Percentiles rank a stretch among this genome's conserved stretches.
Conservation (phyloP, 2,113 vertebrate genomes). For the Tapirus terrestris region DNA sequence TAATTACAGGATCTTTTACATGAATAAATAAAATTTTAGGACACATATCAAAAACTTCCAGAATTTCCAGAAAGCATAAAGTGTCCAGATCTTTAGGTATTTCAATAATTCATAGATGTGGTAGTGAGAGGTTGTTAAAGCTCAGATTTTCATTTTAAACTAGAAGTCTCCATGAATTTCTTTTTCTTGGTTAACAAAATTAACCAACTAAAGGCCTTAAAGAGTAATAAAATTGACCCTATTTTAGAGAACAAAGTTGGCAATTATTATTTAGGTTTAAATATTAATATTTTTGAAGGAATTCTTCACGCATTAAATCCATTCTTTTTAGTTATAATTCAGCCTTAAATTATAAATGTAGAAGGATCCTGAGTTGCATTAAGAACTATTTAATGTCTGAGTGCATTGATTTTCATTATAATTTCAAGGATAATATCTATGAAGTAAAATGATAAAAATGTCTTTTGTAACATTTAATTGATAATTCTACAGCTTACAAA, state of each 20-base stretch:
- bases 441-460: background rate
- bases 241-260: background rate
- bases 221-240: background rate
- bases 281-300: background rate
- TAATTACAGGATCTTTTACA: background rate
- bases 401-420: background rate
- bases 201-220: background rate
- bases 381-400: background rate
- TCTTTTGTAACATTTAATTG: background rate
- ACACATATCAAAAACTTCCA: background rate
- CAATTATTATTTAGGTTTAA: background rate
- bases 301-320: background rate
- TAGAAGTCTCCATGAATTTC: background rate
- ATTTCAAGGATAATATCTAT: background rate
- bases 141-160: background rate
- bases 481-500: background rate
- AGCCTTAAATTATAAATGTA: background rate
- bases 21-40: background rate
- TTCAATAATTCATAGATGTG: background rate
- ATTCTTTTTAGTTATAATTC: background rate
- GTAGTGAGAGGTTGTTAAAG: background rate
- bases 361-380: background rate
- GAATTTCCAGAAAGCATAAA: background rate
- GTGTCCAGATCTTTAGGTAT: background rate
- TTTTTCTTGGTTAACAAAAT: background rate